Percentiles rank a stretch among this genome's conserved stretches.
Evolutionary conservation across 1,140 invertebrate species (phyloP).

Genomic region (Anoplolepis gracilipes): DNA sequence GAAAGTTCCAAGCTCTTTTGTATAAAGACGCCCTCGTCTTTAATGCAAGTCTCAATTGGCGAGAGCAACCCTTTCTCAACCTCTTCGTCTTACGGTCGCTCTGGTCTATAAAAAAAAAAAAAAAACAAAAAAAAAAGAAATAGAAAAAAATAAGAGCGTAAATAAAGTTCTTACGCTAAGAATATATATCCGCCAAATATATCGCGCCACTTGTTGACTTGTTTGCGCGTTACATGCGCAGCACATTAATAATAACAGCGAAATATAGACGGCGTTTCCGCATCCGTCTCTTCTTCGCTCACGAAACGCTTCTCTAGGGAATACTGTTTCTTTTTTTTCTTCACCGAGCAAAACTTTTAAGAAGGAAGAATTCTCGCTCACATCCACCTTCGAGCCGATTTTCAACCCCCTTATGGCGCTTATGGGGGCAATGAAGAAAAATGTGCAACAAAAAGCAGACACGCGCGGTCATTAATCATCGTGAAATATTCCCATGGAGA

Average conservation of each 20-base stretch:
- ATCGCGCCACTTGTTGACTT: constrained; percentile 58
- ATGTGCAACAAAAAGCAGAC: constrained; percentile 13
- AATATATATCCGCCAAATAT: constrained; percentile 42
- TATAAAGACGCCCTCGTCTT: constrained; percentile 31
- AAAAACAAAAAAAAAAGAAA: too few species aligned
- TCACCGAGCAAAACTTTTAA: constrained; percentile 8
- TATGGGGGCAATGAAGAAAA: constrained; percentile 56
- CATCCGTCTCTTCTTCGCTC: constrained; percentile 1
- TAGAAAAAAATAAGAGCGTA: constrained; percentile 6
- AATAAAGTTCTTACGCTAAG: constrained; percentile 45
- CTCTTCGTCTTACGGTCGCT: too few species aligned
- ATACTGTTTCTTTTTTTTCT: neutral
- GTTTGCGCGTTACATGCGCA: neutral
- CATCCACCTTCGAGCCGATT: constrained; percentile 24
- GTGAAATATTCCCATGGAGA: constrained; percentile 54
- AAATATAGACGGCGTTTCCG: constrained; percentile 11
- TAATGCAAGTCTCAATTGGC: neutral
- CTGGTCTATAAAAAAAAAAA: too few species aligned
- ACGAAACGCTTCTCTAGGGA: neutral
- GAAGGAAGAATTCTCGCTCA: constrained; percentile 1
- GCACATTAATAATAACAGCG: constrained; percentile 39
- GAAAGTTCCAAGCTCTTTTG: constrained; percentile 9
- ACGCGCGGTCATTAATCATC: constrained; percentile 60
- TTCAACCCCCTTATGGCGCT: constrained; percentile 31
- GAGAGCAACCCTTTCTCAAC: neutral